Evolutionary conservation across 2,113 vertebrate species (phyloP).

Genomic region (Holacanthus passer): DNA sequence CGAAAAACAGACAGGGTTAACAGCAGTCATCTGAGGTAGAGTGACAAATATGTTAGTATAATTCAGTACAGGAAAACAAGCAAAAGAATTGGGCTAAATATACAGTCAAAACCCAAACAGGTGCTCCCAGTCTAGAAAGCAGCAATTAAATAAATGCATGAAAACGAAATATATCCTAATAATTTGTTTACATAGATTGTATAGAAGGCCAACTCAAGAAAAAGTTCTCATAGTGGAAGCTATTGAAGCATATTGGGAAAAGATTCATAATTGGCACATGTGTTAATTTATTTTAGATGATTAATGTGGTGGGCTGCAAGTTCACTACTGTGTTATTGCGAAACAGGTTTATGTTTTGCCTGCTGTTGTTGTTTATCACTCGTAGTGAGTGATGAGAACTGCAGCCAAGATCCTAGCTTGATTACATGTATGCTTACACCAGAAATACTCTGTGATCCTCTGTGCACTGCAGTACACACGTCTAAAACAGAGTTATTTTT

Average conservation of each 20-base stretch:
- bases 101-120: background rate
- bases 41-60: background rate
- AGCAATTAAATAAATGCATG: background rate
- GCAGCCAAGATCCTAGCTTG: conserved; percentile 22
- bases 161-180: too few species aligned
- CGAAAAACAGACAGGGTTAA: background rate
- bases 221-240: rapidly evolving
- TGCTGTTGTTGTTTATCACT: conserved; percentile 46
- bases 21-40: background rate
- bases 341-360: conserved; percentile 33
- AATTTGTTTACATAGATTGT: background rate
- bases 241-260: background rate
- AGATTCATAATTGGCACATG: background rate
- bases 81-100: background rate
- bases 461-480: background rate
- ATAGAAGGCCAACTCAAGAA: background rate
- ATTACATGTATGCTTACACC: conserved; percentile 22
- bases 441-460: conserved; percentile 14
- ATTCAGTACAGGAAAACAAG: background rate
- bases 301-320: background rate
- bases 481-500: background rate
- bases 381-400: conserved; percentile 1
- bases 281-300: background rate
- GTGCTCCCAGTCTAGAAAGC: background rate
- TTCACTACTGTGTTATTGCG: conserved; percentile 42